Conservation (phyloP, 1,140 invertebrate species). For the Bombyx mandarina region DNA sequence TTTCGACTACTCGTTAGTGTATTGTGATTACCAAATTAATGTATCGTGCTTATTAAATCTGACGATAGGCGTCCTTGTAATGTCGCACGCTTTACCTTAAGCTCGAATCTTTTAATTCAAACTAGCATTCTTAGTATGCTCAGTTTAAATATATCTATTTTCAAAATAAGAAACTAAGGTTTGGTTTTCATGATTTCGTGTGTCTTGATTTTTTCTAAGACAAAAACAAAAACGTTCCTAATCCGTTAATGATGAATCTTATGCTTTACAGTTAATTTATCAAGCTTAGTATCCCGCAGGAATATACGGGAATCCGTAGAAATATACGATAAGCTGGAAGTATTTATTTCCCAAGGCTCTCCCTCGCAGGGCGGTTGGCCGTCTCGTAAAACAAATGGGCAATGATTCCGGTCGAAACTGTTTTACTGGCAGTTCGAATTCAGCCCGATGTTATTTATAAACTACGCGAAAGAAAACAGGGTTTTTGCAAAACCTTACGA, state of each 20-base stretch:
- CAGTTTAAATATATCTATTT: too few species aligned
- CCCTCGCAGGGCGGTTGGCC: neutral
- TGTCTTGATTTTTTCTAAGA: neutral
- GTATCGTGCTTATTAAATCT: neutral
- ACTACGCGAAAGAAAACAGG: too few species aligned
- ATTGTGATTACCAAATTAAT: neutral
- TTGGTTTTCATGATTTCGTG: neutral
- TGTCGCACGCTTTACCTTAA: too few species aligned
- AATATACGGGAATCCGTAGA: constrained; percentile 5
- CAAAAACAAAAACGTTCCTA: neutral
- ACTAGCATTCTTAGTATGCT: too few species aligned
- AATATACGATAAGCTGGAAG: constrained; percentile 3
- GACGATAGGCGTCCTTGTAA: too few species aligned
- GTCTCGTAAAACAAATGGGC: constrained; percentile 16
- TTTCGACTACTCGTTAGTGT: neutral
- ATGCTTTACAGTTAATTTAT: neutral
- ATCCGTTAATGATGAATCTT: neutral
- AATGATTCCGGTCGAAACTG: neutral
- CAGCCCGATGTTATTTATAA: too few species aligned
- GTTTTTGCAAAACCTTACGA: too few species aligned
- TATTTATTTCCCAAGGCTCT: constrained; percentile 5
- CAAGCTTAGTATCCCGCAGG: neutral
- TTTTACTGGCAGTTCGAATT: too few species aligned
- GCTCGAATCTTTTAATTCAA: too few species aligned
- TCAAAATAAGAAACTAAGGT: neutral